Conservation (phyloP, 1,140 invertebrate species). For the Trichoplusia ni region DNA sequence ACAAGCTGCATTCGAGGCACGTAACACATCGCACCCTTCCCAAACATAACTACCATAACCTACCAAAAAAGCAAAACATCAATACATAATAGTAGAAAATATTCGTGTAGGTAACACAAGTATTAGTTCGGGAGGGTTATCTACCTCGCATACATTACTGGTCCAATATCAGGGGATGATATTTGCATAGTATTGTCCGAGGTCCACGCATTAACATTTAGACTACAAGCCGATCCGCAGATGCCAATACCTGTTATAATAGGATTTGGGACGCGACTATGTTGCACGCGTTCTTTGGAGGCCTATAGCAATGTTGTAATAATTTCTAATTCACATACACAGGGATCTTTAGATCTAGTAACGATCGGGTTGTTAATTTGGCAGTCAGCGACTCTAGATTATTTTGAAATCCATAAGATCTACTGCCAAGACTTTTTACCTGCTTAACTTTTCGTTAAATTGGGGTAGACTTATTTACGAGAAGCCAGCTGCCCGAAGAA, state of each 20-base stretch:
- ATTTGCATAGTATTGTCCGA: slow-evolving; percentile 66
- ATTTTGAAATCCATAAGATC: too few species aligned
- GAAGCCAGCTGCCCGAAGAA: too few species aligned
- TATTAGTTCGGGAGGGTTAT: slow-evolving; percentile 32
- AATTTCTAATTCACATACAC: too few species aligned
- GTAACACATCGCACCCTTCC: not conserved
- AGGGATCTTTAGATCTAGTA: too few species aligned
- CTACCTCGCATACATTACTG: slow-evolving; percentile 45
- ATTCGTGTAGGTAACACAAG: slow-evolving; percentile 17
- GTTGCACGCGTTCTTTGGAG: not conserved
- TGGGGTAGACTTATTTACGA: too few species aligned
- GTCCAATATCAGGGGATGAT: slow-evolving; percentile 41
- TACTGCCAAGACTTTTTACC: too few species aligned
- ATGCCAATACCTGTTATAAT: slow-evolving; percentile 46
- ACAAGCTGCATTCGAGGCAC: too few species aligned
- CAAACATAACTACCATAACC: not conserved
- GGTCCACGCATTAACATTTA: slow-evolving; percentile 58
- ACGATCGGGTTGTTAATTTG: too few species aligned
- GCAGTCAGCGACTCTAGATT: too few species aligned
- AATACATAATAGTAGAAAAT: not conserved
- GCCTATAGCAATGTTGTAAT: not conserved
- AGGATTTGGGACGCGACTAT: slow-evolving; percentile 10
- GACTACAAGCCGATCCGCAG: slow-evolving; percentile 44
- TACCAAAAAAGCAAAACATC: not conserved
- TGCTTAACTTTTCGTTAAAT: too few species aligned